Base-by-base conservation (phyloP, 37 sponge, comb jelly and placozoan genomes). In the Crambe crambe region DNA sequence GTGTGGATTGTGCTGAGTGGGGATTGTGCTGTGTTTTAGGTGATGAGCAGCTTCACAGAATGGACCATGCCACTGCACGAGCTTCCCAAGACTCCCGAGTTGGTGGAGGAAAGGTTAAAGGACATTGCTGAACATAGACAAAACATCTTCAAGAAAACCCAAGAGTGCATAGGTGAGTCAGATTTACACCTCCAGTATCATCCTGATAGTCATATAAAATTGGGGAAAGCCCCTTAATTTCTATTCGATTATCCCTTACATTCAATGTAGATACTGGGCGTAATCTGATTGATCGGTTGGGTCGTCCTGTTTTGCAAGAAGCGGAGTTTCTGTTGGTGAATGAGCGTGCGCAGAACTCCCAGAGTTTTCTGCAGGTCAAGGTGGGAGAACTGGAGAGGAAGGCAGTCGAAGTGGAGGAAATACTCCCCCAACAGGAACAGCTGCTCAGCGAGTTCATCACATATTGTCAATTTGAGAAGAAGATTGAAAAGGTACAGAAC, bases 41-140 rank as follows among this genome's bases (percentile, higher is more conserved):
- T 57, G 26, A 23, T 85, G 65, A 10, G 26, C 25, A 59, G 57
- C 51, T 78, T 41, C 54, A 60, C 23, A 2, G 39, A 62, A 2
- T 86, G 87, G 87, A 80, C 36, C 30, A 56, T 27, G 1, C 85
- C 85, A 30, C 42, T 85, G 0, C 72, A 85, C 37, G 72, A 85
- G 37, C 72, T 85, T 21, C 79, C 85, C 56, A 72, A 78, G 37
- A 44, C 63, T 40, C 79, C 79, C 1, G 58, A 56, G 5, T 32
- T 70, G 26, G 63, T 72, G 3, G 72, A 85, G 60, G 63, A 47
- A 0, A 65, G 15, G 6, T 56, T 78, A 30, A 34, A 25, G 3
- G 64, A 85, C 56, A 73, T 86, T 10, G 23, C 58, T 6, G 59
- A 79, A 27, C 51, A 73, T 34, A 63, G 35, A 41, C 42, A 85